These are phyloP conservation scores for Lordiphosa andalusiaca DNA, from an alignment of 2,888 invertebrate genomes.

Conservation along the genomic window DNA sequence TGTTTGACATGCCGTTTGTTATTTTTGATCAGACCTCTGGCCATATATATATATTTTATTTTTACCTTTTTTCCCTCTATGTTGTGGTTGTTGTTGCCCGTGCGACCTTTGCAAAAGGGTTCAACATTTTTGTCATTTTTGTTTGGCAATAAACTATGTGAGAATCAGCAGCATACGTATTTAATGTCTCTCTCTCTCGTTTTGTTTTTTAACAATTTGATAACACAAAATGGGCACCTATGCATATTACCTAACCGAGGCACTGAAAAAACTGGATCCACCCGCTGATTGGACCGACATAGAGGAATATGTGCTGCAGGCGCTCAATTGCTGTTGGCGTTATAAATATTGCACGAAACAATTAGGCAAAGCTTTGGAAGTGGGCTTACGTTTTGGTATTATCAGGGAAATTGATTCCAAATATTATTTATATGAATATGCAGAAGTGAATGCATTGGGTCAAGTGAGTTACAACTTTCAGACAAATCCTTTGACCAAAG, in stretches of 20 bases:
- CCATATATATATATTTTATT: constrained; percentile 43
- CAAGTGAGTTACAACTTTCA: constrained; percentile 26
- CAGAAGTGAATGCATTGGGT: constrained; percentile 3
- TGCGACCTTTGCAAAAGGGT: constrained; percentile 30
- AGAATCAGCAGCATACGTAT: constrained; percentile 1
- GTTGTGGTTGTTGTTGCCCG: not conserved
- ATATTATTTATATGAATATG: constrained; percentile 51
- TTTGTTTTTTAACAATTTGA: no score
- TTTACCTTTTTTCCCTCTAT: not conserved
- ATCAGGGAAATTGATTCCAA: constrained; percentile 28
- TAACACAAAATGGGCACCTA: constrained; percentile 10
- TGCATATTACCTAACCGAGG: constrained; percentile 19
- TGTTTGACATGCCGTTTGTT: constrained; percentile 65
- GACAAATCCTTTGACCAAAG: not conserved
- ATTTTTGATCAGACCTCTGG: constrained; percentile 54
- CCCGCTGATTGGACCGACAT: constrained; percentile 30
- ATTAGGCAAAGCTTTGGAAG: constrained; percentile 30
- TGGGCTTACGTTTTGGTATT: constrained; percentile 34
- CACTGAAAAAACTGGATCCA: constrained; percentile 32
- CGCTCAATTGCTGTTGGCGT: constrained; percentile 1
- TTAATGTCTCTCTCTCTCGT: no score
- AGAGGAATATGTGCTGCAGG: constrained; percentile 4
- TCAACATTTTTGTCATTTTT: constrained; percentile 38
- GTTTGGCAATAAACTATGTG: not conserved
- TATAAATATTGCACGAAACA: constrained; percentile 19